Evolutionary conservation across 2,113 vertebrate genomes (phyloP).

Genomic region (Barnardius zonarius): DNA sequence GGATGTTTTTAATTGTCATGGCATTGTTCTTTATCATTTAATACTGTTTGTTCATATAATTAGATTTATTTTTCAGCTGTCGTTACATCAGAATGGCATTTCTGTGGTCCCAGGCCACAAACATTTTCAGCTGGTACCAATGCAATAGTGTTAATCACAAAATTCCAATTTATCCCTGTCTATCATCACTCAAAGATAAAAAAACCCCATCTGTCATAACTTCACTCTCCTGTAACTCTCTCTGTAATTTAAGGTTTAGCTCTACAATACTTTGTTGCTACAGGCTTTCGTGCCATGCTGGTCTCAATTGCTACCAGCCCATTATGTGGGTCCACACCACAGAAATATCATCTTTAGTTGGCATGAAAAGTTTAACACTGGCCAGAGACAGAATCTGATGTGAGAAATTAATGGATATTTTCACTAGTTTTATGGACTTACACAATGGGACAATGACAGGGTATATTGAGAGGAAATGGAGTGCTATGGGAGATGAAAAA

Average conservation of each 20-base stretch:
- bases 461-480: background rate
- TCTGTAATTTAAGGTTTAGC: background rate
- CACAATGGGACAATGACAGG: background rate
- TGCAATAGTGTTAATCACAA: background rate
- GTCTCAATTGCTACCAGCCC: background rate
- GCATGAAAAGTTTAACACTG: background rate
- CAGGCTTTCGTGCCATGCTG: background rate
- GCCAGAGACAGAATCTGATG: background rate
- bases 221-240: background rate
- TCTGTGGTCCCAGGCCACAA: background rate
- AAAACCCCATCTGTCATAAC: background rate
- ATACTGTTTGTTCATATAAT: background rate
- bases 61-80: background rate
- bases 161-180: background rate
- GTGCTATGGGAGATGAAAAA: background rate
- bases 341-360: background rate
- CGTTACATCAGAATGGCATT: background rate
- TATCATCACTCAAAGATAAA: background rate
- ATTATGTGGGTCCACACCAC: background rate
- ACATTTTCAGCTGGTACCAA: background rate
- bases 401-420: background rate
- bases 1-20: background rate
- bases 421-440: background rate
- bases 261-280: background rate
- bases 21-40: background rate